These are phyloP conservation scores for Zaprionus taronus DNA, from an alignment of 1,140 invertebrate genomes.

Conservation along the genomic window DNA sequence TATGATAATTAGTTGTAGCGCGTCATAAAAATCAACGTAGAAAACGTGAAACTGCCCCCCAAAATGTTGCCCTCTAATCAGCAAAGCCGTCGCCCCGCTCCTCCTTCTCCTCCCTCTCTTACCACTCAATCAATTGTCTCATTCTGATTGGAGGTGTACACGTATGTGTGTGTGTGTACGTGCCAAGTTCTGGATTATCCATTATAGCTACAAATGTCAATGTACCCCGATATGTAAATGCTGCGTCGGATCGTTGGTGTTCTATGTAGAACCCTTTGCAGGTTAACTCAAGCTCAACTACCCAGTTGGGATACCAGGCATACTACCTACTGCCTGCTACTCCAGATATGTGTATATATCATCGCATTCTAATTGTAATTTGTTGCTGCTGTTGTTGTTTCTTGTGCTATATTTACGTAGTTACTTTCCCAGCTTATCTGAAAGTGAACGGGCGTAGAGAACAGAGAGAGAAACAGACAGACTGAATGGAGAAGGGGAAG, in stretches of 20 bases:
- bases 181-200: conserved; percentile 33
- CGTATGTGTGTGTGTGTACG: conserved; percentile 27
- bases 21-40: conserved; percentile 56
- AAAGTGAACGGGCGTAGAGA: conserved; percentile 73
- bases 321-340: conserved; percentile 52
- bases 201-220: conserved; percentile 27
- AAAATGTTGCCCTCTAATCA: conserved; percentile 46
- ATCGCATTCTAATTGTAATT: conserved; percentile 78
- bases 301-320: conserved; percentile 39
- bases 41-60: conserved; percentile 50
- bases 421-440: conserved; percentile 81
- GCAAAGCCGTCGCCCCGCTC: not conserved
- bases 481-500: conserved; percentile 4
- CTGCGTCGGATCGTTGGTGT: conserved; percentile 7
- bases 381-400: conserved; percentile 26
- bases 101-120: not conserved
- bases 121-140: not conserved
- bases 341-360: conserved; percentile 37
- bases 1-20: conserved; percentile 67
- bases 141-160: conserved; percentile 31
- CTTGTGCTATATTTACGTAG: conserved; percentile 50
- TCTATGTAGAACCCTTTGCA: conserved; percentile 20
- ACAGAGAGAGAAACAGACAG: conserved; percentile 20
- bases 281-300: conserved; percentile 45
- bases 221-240: conserved; percentile 62